These are phyloP conservation scores for Phengaris alcon DNA, from an alignment of 2,888 invertebrate genomes.

Conservation along the genomic window DNA sequence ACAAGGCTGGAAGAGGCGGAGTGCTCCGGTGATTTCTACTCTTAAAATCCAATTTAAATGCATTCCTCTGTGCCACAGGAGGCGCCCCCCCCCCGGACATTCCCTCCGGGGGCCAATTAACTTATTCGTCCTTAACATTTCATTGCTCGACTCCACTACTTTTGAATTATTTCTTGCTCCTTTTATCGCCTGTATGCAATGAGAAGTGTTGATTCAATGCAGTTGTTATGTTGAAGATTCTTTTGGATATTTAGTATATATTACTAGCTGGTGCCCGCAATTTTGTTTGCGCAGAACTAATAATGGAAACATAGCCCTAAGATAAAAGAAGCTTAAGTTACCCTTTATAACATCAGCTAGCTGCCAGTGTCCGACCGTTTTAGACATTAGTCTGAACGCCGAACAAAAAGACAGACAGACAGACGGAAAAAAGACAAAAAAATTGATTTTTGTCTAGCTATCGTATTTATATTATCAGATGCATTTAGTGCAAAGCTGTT, in stretches of 20 bases:
- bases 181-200: neutral
- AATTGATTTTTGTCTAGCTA: too few relatives aligned
- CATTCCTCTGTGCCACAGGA: slow-evolving; percentile 79
- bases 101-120: slow-evolving; percentile 77
- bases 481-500: too few relatives aligned
- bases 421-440: too few relatives aligned
- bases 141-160: slow-evolving; percentile 68
- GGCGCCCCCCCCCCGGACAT: slow-evolving; percentile 56
- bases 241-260: too few relatives aligned
- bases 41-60: slow-evolving; percentile 80
- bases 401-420: too few relatives aligned
- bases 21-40: slow-evolving; percentile 76
- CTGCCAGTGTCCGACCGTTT: too few relatives aligned
- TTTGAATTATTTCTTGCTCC: slow-evolving; percentile 37
- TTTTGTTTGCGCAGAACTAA: neutral
- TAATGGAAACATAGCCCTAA: neutral
- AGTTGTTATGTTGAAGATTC: neutral
- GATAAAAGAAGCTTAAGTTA: too few relatives aligned
- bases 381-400: too few relatives aligned
- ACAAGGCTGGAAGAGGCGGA: slow-evolving; percentile 71
- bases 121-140: slow-evolving; percentile 79
- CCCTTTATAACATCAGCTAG: too few relatives aligned
- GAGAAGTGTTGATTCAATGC: neutral
- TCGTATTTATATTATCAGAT: too few relatives aligned
- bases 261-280: too few relatives aligned